These are phyloP conservation scores for Lophochroa leadbeateri DNA, from an alignment of 2,113 vertebrate genomes.

Conservation along the genomic window DNA sequence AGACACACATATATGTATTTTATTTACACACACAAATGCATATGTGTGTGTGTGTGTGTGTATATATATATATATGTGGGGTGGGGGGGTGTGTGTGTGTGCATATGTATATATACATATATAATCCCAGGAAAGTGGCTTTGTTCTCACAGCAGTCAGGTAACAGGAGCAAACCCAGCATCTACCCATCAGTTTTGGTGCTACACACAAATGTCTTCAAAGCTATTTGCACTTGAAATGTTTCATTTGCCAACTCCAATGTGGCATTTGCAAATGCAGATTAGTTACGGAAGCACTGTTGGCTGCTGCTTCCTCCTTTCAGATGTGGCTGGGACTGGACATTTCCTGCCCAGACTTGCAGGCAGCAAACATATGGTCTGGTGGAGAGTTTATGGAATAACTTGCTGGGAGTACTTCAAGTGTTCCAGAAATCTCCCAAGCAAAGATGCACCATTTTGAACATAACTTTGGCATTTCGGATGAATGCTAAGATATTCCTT, in stretches of 20 bases:
- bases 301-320: slow-evolving; percentile 40
- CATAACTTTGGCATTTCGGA: neutral
- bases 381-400: slow-evolving; percentile 42
- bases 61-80: neutral
- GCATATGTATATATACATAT: no score
- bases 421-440: slow-evolving; percentile 52
- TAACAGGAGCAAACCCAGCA: neutral
- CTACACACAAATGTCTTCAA: slow-evolving; percentile 4
- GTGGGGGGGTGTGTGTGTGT: no score
- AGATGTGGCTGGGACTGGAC: slow-evolving; percentile 42
- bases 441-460: slow-evolving; percentile 10
- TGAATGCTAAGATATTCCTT: slow-evolving; percentile 49
- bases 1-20: no score
- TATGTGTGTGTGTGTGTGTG: no score
- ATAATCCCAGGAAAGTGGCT: neutral
- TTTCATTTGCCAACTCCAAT: slow-evolving; percentile 37
- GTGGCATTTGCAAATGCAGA: slow-evolving; percentile 62
- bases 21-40: no score
- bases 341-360: slow-evolving; percentile 54
- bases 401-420: neutral
- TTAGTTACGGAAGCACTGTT: slow-evolving; percentile 7
- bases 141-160: neutral
- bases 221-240: slow-evolving; percentile 52
- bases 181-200: neutral
- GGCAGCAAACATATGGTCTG: slow-evolving; percentile 52